Evolutionary conservation across 2,888 invertebrate genomes (phyloP).

Genomic region (Galerucella nymphaeae): DNA sequence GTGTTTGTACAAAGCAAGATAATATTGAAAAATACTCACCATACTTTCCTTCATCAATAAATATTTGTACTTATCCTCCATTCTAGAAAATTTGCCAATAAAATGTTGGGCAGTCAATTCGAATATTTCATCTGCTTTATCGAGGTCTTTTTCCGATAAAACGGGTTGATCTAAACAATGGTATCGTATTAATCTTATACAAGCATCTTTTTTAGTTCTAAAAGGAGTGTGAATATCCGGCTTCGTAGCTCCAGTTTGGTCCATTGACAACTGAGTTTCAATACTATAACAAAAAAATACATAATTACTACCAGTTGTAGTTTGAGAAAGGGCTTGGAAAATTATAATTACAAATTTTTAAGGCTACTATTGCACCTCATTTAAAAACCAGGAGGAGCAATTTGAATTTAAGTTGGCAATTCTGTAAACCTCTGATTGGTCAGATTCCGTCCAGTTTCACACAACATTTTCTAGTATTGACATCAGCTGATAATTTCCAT

Average conservation of each 20-base stretch:
- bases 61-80: constrained; percentile 80
- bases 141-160: constrained; percentile 71
- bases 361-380: no score
- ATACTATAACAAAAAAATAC: constrained; percentile 66
- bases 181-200: constrained; percentile 79
- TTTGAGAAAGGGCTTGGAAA: no score
- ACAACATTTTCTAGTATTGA: no score
- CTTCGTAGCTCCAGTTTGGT: constrained; percentile 78
- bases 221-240: constrained; percentile 82
- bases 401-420: no score
- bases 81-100: constrained; percentile 75
- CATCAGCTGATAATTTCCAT: no score
- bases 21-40: constrained; percentile 66
- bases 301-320: no score
- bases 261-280: constrained; percentile 79
- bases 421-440: no score
- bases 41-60: constrained; percentile 81
- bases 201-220: constrained; percentile 77
- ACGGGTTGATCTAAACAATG: constrained; percentile 80
- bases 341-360: no score
- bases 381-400: no score
- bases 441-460: no score
- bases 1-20: background rate
- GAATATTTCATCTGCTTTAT: constrained; percentile 77
- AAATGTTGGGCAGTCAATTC: constrained; percentile 76